These are phyloP conservation scores for Otis tarda DNA, from an alignment of 2,113 vertebrate genomes.

Conservation along the genomic window DNA sequence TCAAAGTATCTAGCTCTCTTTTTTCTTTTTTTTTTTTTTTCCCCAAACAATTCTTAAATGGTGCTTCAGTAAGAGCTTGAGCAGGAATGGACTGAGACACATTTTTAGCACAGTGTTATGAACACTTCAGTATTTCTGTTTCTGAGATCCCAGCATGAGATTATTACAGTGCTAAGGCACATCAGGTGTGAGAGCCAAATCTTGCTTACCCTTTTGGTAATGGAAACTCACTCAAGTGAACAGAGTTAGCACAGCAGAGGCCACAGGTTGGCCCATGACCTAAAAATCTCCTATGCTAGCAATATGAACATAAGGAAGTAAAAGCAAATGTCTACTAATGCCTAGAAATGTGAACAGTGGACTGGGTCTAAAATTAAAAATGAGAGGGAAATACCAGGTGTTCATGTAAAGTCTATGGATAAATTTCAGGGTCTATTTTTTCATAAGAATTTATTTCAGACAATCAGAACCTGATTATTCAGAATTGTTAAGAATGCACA, in stretches of 20 bases:
- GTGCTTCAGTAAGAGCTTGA: neutral
- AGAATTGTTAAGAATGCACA: neutral
- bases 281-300: neutral
- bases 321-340: neutral
- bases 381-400: neutral
- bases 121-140: neutral
- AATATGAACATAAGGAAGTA: neutral
- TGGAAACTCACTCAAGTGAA: neutral
- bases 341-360: neutral
- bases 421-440: neutral
- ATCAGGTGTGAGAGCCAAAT: neutral
- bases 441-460: neutral
- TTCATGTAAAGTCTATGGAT: neutral
- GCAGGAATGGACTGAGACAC: neutral
- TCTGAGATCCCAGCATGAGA: neutral
- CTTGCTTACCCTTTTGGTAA: neutral
- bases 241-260: neutral
- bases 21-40: too few species aligned
- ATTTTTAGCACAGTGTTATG: neutral
- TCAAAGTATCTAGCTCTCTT: neutral
- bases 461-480: neutral
- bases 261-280: neutral
- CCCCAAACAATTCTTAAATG: neutral
- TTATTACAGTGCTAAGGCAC: neutral
- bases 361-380: neutral